A percentile compares a stretch with the other conserved stretches of the same genome.
Evolutionary conservation across 2,113 vertebrate species (phyloP).

Genomic region (Otocyon megalotis): DNA sequence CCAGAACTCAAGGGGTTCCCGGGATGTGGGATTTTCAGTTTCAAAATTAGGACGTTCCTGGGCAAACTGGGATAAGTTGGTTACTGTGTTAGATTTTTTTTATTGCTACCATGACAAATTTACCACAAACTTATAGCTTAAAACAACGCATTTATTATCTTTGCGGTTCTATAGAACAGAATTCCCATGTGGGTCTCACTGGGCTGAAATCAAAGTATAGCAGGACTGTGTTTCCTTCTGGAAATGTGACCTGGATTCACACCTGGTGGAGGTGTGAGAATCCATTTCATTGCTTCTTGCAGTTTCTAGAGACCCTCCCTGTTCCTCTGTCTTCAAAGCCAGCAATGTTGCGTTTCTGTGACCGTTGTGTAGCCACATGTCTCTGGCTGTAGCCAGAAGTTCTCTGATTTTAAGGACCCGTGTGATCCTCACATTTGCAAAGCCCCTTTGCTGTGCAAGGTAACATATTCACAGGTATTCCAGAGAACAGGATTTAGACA

Average conservation of each 20-base stretch:
- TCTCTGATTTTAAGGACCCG: background rate
- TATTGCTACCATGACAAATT: background rate
- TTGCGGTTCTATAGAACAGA: background rate
- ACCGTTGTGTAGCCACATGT: background rate
- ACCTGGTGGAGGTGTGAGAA: background rate
- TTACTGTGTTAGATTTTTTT: background rate
- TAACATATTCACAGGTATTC: background rate
- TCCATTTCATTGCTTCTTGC: background rate
- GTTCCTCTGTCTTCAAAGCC: background rate
- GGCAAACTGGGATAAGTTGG: background rate
- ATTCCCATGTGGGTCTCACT: background rate
- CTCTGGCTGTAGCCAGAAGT: background rate
- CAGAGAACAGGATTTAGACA: background rate
- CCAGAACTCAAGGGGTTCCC: background rate
- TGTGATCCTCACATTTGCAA: background rate
- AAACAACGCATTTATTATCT: slow-evolving; percentile 4
- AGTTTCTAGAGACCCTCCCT: background rate
- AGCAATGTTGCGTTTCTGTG: background rate
- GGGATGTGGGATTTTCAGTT: background rate
- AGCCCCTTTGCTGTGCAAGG: background rate
- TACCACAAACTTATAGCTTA: background rate
- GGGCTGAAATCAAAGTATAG: background rate
- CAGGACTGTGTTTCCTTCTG: background rate
- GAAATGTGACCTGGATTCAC: background rate
- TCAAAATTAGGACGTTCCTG: background rate